These are phyloP conservation scores for Tetranychus piercei DNA, from an alignment of 2,888 invertebrate genomes.

Conservation along the genomic window DNA sequence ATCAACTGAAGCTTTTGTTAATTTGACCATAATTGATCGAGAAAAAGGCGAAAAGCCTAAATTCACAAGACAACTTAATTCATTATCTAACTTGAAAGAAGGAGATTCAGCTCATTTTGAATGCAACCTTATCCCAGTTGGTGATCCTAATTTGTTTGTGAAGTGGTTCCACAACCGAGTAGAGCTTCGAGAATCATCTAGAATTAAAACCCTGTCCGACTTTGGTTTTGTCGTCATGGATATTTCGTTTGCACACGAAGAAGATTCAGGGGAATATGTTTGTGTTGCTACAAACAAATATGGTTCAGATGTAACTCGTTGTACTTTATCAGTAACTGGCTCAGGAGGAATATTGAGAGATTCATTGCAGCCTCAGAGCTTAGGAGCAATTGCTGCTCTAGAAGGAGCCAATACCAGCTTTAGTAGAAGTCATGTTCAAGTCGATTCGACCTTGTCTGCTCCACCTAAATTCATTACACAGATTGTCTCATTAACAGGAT, in stretches of 20 bases:
- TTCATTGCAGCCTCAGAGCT: constrained; percentile 73
- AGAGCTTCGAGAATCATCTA: constrained; percentile 68
- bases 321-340: constrained; percentile 31
- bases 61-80: neutral
- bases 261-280: constrained; percentile 73
- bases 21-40: neutral
- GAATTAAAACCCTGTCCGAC: constrained; percentile 79
- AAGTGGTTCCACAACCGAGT: constrained; percentile 83
- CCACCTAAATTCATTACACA: constrained; percentile 9
- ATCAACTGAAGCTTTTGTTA: constrained; percentile 31
- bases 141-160: constrained; percentile 55
- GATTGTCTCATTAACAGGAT: constrained; percentile 30
- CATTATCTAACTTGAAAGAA: constrained; percentile 43
- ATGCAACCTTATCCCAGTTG: constrained; percentile 81
- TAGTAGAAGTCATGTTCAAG: neutral
- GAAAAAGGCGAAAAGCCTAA: constrained; percentile 33
- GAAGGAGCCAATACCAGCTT: constrained; percentile 37
- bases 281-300: constrained; percentile 68
- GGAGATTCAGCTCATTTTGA: constrained; percentile 76
- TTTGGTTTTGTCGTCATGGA: constrained; percentile 86
- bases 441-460: neutral
- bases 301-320: constrained; percentile 64
- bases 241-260: constrained; percentile 68
- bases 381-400: constrained; percentile 72
- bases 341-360: constrained; percentile 37